These are phyloP conservation scores for Octonoba sinensis DNA, from an alignment of 2,888 invertebrate species.

Conservation along the genomic window DNA sequence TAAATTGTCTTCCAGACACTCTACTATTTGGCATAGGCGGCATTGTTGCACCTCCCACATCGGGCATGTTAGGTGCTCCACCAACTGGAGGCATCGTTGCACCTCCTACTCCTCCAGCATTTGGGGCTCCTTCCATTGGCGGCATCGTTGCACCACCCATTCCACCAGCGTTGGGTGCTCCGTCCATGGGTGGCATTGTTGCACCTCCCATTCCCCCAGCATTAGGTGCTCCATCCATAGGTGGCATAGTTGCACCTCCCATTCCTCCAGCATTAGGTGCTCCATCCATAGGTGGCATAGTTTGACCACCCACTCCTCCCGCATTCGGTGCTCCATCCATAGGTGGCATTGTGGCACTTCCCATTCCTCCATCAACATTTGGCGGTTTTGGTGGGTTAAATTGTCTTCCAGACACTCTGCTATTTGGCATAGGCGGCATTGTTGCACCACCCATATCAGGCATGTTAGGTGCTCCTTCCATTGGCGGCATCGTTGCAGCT, in stretches of 20 bases:
- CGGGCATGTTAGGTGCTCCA: neutral
- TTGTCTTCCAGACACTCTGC: too few relatives aligned
- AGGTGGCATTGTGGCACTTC: too few relatives aligned
- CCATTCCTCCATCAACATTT: too few relatives aligned
- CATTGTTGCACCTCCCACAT: too few relatives aligned
- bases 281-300: constrained; percentile 11
- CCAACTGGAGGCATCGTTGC: neutral
- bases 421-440: constrained; percentile 1
- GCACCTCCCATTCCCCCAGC: neutral
- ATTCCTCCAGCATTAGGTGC: neutral
- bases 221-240: constrained; percentile 2
- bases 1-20: too few relatives aligned
- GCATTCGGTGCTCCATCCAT: too few relatives aligned
- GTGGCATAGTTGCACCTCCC: neutral
- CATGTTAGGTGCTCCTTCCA: neutral
- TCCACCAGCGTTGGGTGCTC: neutral
- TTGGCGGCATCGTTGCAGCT: constrained; percentile 7
- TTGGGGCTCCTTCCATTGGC: neutral
- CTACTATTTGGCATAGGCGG: too few relatives aligned
- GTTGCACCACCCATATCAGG: neutral
- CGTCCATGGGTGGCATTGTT: neutral
- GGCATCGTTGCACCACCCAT: too few relatives aligned
- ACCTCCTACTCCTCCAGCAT: neutral
- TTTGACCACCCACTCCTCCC: too few relatives aligned
- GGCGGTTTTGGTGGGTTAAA: too few relatives aligned